Evolutionary conservation across 1,140 invertebrate genomes (phyloP).

Genomic region (Gryllus bimaculatus): DNA sequence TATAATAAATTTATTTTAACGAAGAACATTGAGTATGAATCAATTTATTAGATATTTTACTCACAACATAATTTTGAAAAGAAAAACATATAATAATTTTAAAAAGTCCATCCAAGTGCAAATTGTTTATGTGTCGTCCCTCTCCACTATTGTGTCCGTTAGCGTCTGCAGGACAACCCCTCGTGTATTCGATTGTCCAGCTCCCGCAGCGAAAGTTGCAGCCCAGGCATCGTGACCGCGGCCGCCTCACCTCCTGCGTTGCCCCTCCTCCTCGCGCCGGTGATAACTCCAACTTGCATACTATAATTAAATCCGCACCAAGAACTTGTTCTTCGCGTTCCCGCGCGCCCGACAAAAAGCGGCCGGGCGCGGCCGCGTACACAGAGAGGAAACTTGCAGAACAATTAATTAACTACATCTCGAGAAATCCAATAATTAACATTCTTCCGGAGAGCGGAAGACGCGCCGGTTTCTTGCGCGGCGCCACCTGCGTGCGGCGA

Average conservation of each 20-base stretch:
- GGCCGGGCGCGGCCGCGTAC: background rate
- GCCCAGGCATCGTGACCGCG: no score
- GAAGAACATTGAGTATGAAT: no score
- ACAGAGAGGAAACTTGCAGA: background rate
- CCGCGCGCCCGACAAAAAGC: background rate
- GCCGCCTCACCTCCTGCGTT: background rate
- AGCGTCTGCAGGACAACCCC: no score
- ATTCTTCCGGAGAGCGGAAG: background rate
- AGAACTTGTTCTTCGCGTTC: slow-evolving; percentile 3
- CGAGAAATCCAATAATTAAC: slow-evolving; percentile 5
- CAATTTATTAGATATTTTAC: no score
- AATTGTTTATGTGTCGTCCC: no score
- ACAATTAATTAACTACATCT: slow-evolving; percentile 2
- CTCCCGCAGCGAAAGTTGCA: no score
- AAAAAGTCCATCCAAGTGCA: no score
- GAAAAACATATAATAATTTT: no score
- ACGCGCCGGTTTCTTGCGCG: background rate
- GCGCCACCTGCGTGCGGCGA: background rate
- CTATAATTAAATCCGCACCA: background rate
- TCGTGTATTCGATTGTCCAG: no score
- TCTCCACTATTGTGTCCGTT: no score
- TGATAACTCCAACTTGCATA: background rate
- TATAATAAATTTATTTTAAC: no score
- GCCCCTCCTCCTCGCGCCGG: background rate
- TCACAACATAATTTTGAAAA: no score